Evolutionary conservation across 2,113 vertebrate species (phyloP).

Genomic region (Pseudorectes ferrugineus): DNA sequence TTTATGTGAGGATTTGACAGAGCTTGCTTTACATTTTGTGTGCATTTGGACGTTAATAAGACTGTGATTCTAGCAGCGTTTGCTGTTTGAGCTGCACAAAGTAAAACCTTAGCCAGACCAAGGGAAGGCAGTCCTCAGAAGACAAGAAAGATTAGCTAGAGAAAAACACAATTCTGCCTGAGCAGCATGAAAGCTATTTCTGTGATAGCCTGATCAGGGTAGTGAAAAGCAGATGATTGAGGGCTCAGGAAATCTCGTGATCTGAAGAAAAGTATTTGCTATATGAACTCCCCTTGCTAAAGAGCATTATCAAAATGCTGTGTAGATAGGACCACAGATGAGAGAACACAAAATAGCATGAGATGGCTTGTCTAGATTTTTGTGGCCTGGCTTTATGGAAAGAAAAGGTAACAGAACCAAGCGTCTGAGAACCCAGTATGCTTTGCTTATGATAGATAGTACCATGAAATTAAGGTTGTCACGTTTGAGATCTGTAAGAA

Average conservation of each 20-base stretch:
- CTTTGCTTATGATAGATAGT: not conserved
- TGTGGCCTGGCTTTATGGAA: not conserved
- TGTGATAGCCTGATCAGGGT: not conserved
- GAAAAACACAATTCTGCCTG: not conserved
- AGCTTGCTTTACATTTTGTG: not conserved
- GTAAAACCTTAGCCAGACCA: not conserved
- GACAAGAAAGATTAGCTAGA: not conserved
- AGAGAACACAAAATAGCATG: not conserved
- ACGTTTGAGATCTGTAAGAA: not conserved
- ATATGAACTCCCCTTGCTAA: not conserved
- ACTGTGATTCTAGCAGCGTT: not conserved
- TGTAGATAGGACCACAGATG: not conserved
- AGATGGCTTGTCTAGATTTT: not conserved
- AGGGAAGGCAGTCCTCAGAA: not conserved
- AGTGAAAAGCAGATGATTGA: slow-evolving; percentile 18
- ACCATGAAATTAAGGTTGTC: not conserved
- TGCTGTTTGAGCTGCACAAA: not conserved
- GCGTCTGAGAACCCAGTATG: not conserved
- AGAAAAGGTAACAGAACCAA: not conserved
- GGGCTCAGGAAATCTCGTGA: not conserved
- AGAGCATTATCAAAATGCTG: not conserved
- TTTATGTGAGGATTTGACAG: not conserved
- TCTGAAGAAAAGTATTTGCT: slow-evolving; percentile 18
- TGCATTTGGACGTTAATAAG: not conserved
- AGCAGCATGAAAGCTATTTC: not conserved